A percentile compares a stretch with the other conserved stretches of the same genome.
Conservation (phyloP, 2,888 invertebrate genomes). For the Volucella bombylans region DNA sequence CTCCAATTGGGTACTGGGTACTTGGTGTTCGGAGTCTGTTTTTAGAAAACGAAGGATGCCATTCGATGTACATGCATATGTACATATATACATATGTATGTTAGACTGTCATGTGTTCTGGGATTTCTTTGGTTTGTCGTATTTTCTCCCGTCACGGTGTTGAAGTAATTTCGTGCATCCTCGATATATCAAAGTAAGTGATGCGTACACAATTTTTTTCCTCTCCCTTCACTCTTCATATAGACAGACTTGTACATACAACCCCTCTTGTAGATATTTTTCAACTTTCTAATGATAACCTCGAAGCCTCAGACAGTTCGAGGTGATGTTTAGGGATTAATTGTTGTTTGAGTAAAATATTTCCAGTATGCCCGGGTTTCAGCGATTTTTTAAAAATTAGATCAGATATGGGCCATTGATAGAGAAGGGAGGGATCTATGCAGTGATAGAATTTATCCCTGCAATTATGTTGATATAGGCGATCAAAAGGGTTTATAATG, state of each 20-base stretch:
- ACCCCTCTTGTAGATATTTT: conserved; percentile 30
- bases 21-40: conserved; percentile 46
- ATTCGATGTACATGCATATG: conserved; percentile 7
- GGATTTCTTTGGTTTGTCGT: conserved; percentile 47
- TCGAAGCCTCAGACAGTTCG: conserved; percentile 45
- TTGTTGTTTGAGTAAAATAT: conserved; percentile 73
- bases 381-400: background rate
- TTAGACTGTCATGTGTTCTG: conserved; percentile 40
- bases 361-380: conserved; percentile 40
- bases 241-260: conserved; percentile 1
- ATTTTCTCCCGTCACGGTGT: conserved; percentile 62
- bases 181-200: conserved; percentile 72
- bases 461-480: conserved; percentile 66
- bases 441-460: conserved; percentile 37
- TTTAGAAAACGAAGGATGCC: conserved; percentile 59
- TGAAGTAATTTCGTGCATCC: conserved; percentile 69
- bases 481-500: conserved; percentile 67
- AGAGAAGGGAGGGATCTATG: background rate
- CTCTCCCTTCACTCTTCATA: conserved; percentile 5
- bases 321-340: conserved; percentile 65
- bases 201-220: conserved; percentile 67
- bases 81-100: background rate
- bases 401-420: conserved; percentile 24
- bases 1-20: background rate
- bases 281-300: conserved; percentile 59